Evolutionary conservation across 2,797 vertebrate genomes (phyloP).

Genomic region (Mastacembelus armatus): DNA sequence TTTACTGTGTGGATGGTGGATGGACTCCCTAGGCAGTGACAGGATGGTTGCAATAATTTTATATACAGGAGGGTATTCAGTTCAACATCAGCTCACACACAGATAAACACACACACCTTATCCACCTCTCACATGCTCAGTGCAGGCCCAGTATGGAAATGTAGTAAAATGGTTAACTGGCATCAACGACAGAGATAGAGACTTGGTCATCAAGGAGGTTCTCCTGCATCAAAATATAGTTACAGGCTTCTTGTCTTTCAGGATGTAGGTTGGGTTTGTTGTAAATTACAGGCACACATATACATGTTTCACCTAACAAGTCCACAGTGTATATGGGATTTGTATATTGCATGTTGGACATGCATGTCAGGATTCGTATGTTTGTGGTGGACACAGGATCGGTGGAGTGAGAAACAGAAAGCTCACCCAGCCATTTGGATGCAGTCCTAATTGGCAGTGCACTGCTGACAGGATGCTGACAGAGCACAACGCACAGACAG

Average conservation of each 20-base stretch:
- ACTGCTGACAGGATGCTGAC: slow-evolving; percentile 77
- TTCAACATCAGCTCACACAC: slow-evolving; percentile 33
- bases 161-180: slow-evolving; percentile 79
- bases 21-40: slow-evolving; percentile 23
- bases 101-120: slow-evolving; percentile 47
- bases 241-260: neutral
- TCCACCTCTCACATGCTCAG: slow-evolving; percentile 39
- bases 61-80: slow-evolving; percentile 28
- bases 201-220: slow-evolving; percentile 12
- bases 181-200: slow-evolving; percentile 41
- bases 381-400: slow-evolving; percentile 46
- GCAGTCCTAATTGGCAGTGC: slow-evolving; percentile 77
- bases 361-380: slow-evolving; percentile 11
- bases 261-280: slow-evolving; percentile 8
- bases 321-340: neutral
- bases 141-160: slow-evolving; percentile 72
- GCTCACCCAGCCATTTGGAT: slow-evolving; percentile 71
- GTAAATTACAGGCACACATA: neutral
- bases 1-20: slow-evolving; percentile 15
- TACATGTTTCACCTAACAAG: slow-evolving; percentile 8
- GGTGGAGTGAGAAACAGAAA: slow-evolving; percentile 64
- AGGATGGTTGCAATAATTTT: slow-evolving; percentile 36
- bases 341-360: too few species aligned
- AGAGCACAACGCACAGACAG: slow-evolving; percentile 69
- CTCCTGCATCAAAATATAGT: slow-evolving; percentile 16